Evolutionary conservation across 1,140 invertebrate species (phyloP).

Genomic region (Caenorhabditis inopinata): DNA sequence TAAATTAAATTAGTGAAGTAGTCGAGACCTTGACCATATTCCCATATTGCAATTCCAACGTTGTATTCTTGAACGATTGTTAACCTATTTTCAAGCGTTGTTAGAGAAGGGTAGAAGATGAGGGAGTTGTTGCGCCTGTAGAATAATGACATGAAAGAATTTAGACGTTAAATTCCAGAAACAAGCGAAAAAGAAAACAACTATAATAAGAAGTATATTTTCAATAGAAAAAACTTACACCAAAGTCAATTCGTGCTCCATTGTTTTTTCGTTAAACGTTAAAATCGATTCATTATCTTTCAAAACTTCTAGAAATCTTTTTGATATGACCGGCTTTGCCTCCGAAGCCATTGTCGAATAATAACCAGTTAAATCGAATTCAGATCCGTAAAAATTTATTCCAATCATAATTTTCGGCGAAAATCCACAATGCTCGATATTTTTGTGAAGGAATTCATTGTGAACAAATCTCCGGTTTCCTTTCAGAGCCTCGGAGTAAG

Average conservation of each 20-base stretch:
- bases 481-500: not conserved
- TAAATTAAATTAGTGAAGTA: conserved; percentile 77
- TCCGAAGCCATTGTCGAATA: not conserved
- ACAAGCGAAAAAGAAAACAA: too few relatives aligned
- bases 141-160: too few relatives aligned
- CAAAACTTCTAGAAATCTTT: not conserved
- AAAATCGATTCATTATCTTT: not conserved
- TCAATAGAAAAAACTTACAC: not conserved
- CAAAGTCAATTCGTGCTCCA: not conserved
- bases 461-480: not conserved
- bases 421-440: not conserved
- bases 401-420: not conserved
- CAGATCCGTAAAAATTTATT: not conserved
- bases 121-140: not conserved
- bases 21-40: conserved; percentile 89
- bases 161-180: too few relatives aligned
- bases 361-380: not conserved
- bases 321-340: not conserved
- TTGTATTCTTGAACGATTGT: conserved; percentile 78
- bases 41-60: conserved; percentile 87
- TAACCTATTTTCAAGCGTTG: conserved; percentile 79
- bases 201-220: too few relatives aligned
- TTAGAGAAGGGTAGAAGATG: conserved; percentile 77
- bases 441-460: not conserved
- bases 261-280: not conserved